phyloP scores from a whole-genome alignment of 92 coral and sea anemone genomes.

The Bergia sp. region DNA sequence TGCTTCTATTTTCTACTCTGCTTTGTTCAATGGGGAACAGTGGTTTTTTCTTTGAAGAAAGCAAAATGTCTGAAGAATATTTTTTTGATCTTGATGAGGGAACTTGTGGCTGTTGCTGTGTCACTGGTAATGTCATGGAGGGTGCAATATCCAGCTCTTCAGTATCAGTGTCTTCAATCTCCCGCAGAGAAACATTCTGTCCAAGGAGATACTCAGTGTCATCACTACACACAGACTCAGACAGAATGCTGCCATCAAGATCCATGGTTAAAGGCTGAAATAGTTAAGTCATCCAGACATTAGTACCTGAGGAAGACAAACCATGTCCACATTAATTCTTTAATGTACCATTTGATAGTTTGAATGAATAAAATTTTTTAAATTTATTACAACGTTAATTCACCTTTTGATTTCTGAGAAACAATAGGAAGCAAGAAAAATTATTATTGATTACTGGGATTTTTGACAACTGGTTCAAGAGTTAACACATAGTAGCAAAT shows the following conservation, averaged over 20 bases:
- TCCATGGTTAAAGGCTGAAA: conserved; percentile 56
- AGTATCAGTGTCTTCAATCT: conserved; percentile 81
- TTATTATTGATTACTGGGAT: too few species aligned
- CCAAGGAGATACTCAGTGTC: conserved; percentile 92
- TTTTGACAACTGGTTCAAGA: too few species aligned
- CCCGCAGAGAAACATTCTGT: conserved; percentile 90
- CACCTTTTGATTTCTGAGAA: too few species aligned
- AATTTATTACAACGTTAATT: too few species aligned
- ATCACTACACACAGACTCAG: conserved; percentile 91
- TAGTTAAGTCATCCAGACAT: neutral
- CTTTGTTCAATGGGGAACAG: neutral
- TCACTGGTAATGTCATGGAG: conserved; percentile 10
- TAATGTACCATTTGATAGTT: too few species aligned
- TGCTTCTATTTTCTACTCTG: neutral
- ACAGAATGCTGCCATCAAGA: conserved; percentile 65
- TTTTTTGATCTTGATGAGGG: neutral
- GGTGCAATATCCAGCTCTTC: conserved; percentile 39
- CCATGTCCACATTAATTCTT: too few species aligned
- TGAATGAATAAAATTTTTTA: too few species aligned
- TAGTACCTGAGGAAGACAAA: conserved; percentile 2
- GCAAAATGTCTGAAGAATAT: neutral
- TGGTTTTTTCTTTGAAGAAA: neutral
- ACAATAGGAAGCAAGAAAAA: too few species aligned
- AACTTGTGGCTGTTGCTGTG: conserved; percentile 1
- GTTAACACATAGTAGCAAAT: too few species aligned